Evolutionary conservation across 2,113 vertebrate species (phyloP).

Genomic region (Epinephelus fuscoguttatus): DNA sequence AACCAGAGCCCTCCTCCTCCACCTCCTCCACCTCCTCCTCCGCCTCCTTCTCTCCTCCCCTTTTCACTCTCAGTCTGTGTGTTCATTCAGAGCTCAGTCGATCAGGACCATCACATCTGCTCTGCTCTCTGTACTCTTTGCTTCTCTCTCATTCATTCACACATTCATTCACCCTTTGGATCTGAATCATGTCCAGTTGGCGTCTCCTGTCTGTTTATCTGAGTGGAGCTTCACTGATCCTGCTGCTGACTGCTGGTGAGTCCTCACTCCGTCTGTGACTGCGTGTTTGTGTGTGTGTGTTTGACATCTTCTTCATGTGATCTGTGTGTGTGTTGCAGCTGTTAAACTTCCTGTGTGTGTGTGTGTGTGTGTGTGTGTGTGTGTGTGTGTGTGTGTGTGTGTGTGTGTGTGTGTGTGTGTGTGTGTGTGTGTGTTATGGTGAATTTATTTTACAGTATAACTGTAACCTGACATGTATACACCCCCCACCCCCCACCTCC

Average conservation of each 20-base stretch:
- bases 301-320: background rate
- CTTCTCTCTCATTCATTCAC: conserved; percentile 20
- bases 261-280: conserved; percentile 23
- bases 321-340: conserved; percentile 48
- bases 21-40: accelerated
- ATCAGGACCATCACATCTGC: conserved; percentile 48
- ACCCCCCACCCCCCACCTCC: background rate
- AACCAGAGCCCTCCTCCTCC: conserved; percentile 4
- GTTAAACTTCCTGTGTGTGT: conserved; percentile 52
- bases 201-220: conserved; percentile 42
- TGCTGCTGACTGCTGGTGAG: conserved; percentile 67
- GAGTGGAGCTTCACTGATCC: conserved; percentile 39
- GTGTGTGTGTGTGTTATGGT: conserved; percentile 1
- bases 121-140: conserved; percentile 4
- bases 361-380: background rate
- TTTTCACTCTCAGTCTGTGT: conserved; percentile 19
- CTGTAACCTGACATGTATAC: conserved; percentile 10
- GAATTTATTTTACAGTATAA: conserved; percentile 21
- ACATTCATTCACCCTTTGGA: background rate
- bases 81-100: conserved; percentile 61
- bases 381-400: background rate
- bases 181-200: conserved; percentile 54
- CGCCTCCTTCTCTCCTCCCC: conserved; percentile 14
- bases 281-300: background rate
- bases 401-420: background rate